phyloP scores from a whole-genome alignment of 2,888 invertebrate genomes.

The Chamaedrilus cognettii region DNA sequence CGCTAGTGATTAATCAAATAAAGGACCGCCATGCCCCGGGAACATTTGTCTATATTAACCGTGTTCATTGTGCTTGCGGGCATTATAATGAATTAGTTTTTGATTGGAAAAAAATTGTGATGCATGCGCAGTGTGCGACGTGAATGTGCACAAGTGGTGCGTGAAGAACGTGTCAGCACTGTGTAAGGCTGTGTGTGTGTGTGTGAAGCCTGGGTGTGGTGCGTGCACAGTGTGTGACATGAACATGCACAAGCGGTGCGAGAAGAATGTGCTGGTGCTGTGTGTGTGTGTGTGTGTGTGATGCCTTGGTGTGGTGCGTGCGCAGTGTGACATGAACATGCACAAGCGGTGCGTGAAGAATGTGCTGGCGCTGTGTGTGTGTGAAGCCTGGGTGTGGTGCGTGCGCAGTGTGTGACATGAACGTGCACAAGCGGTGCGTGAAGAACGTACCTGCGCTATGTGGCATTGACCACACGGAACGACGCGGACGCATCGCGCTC shows the following conservation, averaged over 20 bases:
- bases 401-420: constrained; percentile 96
- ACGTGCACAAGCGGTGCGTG: constrained; percentile 98
- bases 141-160: constrained; percentile 99
- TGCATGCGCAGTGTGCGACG: too few species aligned
- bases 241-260: not conserved
- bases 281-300: too few species aligned
- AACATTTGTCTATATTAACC: too few species aligned
- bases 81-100: too few species aligned
- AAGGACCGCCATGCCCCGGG: too few species aligned
- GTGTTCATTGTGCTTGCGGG: too few species aligned
- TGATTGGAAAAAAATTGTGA: too few species aligned
- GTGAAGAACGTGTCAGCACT: constrained; percentile 98
- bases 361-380: constrained; percentile 98
- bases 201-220: too few species aligned
- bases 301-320: too few species aligned
- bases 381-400: not conserved
- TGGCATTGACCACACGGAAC: constrained; percentile 99
- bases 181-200: too few species aligned
- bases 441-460: constrained; percentile 98
- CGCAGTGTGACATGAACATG: constrained; percentile 99
- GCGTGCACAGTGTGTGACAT: not conserved
- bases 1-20: too few species aligned
- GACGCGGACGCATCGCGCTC: constrained; percentile 90
- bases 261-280: not conserved
- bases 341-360: constrained; percentile 99